These are phyloP conservation scores for Nerophis ophidion DNA, from an alignment of 2,113 vertebrate species.

Conservation along the genomic window DNA sequence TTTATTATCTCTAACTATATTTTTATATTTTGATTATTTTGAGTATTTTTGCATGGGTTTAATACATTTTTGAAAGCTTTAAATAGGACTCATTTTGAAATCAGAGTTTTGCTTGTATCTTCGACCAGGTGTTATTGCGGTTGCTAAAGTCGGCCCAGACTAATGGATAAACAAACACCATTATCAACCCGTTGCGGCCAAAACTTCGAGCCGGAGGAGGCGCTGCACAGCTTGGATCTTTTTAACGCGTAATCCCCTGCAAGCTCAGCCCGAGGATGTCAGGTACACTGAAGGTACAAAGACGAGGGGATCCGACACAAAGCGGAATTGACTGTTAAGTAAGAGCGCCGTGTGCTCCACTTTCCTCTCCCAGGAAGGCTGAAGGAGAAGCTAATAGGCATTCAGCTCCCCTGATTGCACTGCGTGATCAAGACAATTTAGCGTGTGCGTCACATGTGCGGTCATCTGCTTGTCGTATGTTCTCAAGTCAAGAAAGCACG, in stretches of 20 bases:
- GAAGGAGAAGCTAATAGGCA: constrained; percentile 58
- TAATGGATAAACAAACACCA: constrained; percentile 76
- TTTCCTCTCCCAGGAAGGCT: constrained; percentile 43
- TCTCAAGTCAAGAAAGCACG: constrained; percentile 36
- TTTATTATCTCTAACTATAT: too few relatives aligned
- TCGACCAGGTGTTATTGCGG: constrained; percentile 40
- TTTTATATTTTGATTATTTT: too few relatives aligned
- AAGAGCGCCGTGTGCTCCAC: constrained; percentile 20
- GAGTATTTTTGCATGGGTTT: too few relatives aligned
- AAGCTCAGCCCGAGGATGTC: constrained; percentile 29
- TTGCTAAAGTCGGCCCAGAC: constrained; percentile 60
- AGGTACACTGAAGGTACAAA: constrained; percentile 31
- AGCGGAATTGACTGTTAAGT: too few relatives aligned
- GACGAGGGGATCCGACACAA: constrained; percentile 36
- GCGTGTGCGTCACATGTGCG: constrained; percentile 42
- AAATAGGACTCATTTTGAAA: too few relatives aligned
- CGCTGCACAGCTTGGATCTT: constrained; percentile 57
- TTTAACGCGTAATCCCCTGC: constrained; percentile 60
- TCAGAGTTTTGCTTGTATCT: too few relatives aligned
- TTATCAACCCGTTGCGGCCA: constrained; percentile 59
- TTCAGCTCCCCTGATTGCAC: constrained; percentile 51
- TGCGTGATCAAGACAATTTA: constrained; percentile 45
- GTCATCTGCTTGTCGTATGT: constrained; percentile 43
- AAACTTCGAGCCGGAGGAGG: constrained; percentile 49
- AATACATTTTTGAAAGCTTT: too few relatives aligned